Base-by-base conservation (phyloP, 2,888 invertebrate genomes). In the Piscicola geometra region DNA sequence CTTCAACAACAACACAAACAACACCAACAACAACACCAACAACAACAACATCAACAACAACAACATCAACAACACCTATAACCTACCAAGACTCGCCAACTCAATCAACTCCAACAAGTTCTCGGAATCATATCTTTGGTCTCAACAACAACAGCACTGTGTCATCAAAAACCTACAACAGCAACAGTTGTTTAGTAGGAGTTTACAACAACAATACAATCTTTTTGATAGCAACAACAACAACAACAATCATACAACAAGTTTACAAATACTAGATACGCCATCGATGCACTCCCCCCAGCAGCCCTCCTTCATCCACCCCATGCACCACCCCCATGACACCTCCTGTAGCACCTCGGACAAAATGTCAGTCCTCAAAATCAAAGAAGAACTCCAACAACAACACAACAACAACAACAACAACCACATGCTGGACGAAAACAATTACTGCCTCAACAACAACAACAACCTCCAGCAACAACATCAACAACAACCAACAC, bases 311-410 rank as follows among this genome's bases (percentile, higher is more conserved):
- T 56, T 56, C 25, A 56, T 56, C 5, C 60, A 56, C 21, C 5
- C 21, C 21, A 56, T 56, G 12, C 60, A 56, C n/a, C 60, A 56
- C n/a, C 60, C 21, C 21, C 60, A 56, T 5, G n/a, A 56, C 52
- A 50, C 52, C 52, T 52, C 71, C 28, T 56, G 60, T n/a, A 73
- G 73, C 64, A 36, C 73, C 9, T 73, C 73, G 12, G 73, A 73
- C 12, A 64, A 73, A 35, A 32, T 73, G 60, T 73, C 73, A 0
- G 41, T 73, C 25, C 73, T 73, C 28, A 52, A 32, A n/a, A 73
- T 73, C 33, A 73, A 73, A 36, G 73, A 73, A 64, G 73, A 73
- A 36, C 30, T 60, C 12, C 32, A 52, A 15, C 12, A 32, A 15
- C 5, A 67, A 5, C 2, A 28, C 5, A 32, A 35, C 33, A 56